Base-by-base conservation (phyloP, 2,113 vertebrate species). In the Turdus rufiventris region DNA sequence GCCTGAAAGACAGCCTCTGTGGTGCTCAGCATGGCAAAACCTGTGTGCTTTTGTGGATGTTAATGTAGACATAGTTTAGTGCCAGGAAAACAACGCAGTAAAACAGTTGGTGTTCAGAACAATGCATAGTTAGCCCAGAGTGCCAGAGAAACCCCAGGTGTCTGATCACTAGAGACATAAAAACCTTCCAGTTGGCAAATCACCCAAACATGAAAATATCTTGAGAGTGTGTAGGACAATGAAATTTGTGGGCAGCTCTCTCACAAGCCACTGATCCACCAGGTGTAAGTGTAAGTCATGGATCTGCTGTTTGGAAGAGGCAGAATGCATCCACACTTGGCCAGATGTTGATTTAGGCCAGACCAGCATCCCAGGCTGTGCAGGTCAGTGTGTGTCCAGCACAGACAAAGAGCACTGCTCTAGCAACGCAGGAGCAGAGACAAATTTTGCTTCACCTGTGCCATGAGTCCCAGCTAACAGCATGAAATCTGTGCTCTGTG, bases 401-500 rank as follows among this genome's bases (percentile, higher is more conserved):
- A 4, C 12, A 21, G n/a, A 12, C 56, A 43, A 47, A 67, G 42
- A 89, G 14, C 51, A 13, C 66, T 38, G 26, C n/a, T 62, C 21
- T 14, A 25, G 20, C 47, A 58, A 18, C 2, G 3, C 5, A 1
- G 8, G 14, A 50, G 11, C 28, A 57, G n/a, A 38, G 50, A 5
- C 57, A 33, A n/a, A 34, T 79, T 57, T 43, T 20, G 2, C 14
- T 76, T 61, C 14, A 4, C 1, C 0, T 12, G 8, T n/a, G 20
- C 36, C 1, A 1, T 0, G 14, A 54, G 47, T 47, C 29, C 3
- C 14, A 47, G 2, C 42, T 50, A 24, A 6, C 10, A 20, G 65
- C 8, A 3, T 7, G 60, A 48, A 42, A 60, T 43, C 16, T 25
- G 45, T 25, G 12, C 45, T 40, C 21, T 14, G 25, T 42, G 26